Base-by-base conservation (phyloP, 2,888 invertebrate species). In the Microdon myrmicae region DNA sequence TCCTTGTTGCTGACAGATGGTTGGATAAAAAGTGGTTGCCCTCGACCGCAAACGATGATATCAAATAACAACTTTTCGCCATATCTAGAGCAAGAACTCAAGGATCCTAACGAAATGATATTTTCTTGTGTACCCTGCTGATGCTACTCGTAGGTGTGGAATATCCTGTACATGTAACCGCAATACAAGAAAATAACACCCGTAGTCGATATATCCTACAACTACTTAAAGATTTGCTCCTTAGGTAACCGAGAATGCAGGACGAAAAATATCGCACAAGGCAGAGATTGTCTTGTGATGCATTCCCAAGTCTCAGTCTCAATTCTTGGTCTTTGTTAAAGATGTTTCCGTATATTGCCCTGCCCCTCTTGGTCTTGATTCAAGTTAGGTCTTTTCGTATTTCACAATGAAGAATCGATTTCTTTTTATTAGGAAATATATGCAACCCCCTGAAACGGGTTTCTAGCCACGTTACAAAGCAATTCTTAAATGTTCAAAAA, bases 31-130 rank as follows among this genome's bases (percentile, higher is more conserved):
- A 10, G 43, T 19, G 13, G 22, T 20, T 26, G 29, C 20, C 49
- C 43, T 31, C 56, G 44, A 37, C 38, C 37, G 53, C 43, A 51
- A 53, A 51, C 64, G 38, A 37, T 64, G 64, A 58, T 58, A 53
- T 28, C 56, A 58, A 64, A 64, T 58, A 58, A 64, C 47, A 58
- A 56, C 56, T 56, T 64, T 64, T 64, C 26, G 28, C 47, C 58
- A 25, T 60, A 54, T 54, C 43, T n/a, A n/a, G 38, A 47, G 25
- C 43, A 37, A 23, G n/a, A n/a, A n/a, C n/a, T n/a, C n/a, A n/a
- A n/a, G n/a, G n/a, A n/a, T n/a, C n/a, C n/a, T n/a, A n/a, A n/a
- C n/a, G n/a, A n/a, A n/a, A n/a, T n/a, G n/a, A n/a, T n/a, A n/a
- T n/a, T n/a, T n/a, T n/a, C n/a, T n/a, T n/a, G n/a, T n/a, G n/a